Evolutionary conservation across 2,888 invertebrate genomes (phyloP), one percentile per base, ranked within the genome.

Genomic region (Brachyopa scutellaris): DNA sequence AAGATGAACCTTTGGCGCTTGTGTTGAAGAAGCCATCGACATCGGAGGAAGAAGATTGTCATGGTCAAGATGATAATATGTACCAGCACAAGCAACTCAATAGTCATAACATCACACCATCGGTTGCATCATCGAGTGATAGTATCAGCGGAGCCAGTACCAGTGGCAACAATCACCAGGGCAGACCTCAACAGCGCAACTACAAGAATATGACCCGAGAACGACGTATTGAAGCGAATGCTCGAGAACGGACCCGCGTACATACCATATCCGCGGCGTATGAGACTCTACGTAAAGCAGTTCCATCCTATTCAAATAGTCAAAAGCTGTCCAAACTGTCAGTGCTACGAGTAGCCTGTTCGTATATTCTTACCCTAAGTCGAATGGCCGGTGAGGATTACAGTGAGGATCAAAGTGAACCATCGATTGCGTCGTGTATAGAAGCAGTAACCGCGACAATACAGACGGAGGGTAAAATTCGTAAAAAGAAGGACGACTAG

Each of bases 201-300:
- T 98, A 98, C 91, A 98, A 98, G 88, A 98, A 97, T 89, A 97
- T 98, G 97, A 98, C 97, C 0, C 92, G 97, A 15, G 97, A 97
- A 88, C 91, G 98, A 85, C 92, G 98, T 84, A 97, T 98, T 87
- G 98, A 98, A 89, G 98, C 98, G 0, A 98, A 98, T 88, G 98
- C 98, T 0, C 92, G 98, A 3, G 98, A 98, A 88, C 91, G 98
- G 74, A 97, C 97, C 4, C 92, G 98, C 59, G 98, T 98, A 0
- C 98, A 98, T 89, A 98, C 98, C 0, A 98, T 98, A 85, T 97
- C 97, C 87, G 97, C 97, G 0, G 98, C 98, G 0, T 98, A 98
- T 88, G 98, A 98, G 85, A 97, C 96, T 0, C 91, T 98, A 7
- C 92, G 98, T 45, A 92, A 92, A 76, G 93, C 97, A 0, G 95